These are phyloP conservation scores for Synergus gifuensis DNA, from an alignment of 2,888 invertebrate species.

Conservation along the genomic window DNA sequence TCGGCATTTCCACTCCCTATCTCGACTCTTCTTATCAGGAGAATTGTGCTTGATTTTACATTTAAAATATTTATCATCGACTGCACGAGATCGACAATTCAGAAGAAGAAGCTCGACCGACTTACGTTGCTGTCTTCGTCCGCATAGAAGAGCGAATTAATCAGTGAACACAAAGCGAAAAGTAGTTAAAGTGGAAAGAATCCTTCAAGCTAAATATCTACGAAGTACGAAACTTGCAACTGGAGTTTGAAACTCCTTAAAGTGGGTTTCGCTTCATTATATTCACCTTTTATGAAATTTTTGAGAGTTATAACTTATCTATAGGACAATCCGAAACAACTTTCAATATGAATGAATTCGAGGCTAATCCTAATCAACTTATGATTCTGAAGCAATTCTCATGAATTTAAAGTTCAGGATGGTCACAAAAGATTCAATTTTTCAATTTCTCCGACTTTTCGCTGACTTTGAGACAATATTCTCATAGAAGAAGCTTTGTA, in stretches of 20 bases:
- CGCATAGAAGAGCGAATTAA: background rate
- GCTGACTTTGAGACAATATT: too few relatives aligned
- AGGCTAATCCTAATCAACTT: too few relatives aligned
- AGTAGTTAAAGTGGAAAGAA: constrained; percentile 18
- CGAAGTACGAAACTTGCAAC: background rate
- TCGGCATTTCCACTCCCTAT: constrained; percentile 18
- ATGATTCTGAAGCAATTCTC: too few relatives aligned
- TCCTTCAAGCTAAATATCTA: constrained; percentile 8
- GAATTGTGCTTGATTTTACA: constrained; percentile 20
- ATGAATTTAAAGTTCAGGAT: too few relatives aligned
- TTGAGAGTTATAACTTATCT: too few relatives aligned
- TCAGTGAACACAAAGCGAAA: background rate
- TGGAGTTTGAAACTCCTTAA: background rate
- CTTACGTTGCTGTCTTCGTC: constrained; percentile 6
- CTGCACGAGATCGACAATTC: constrained; percentile 5
- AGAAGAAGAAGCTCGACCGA: background rate
- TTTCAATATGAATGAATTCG: too few relatives aligned
- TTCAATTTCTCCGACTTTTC: too few relatives aligned
- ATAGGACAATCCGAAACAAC: too few relatives aligned
- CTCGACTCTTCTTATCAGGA: constrained; percentile 27
- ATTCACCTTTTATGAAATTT: background rate
- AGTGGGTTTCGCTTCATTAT: background rate
- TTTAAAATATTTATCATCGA: constrained; percentile 14
- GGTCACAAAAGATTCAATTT: too few relatives aligned
- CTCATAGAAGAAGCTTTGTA: too few relatives aligned